phyloP scores from a whole-genome alignment of 1,140 invertebrate genomes.

The Calosoma granatense region DNA sequence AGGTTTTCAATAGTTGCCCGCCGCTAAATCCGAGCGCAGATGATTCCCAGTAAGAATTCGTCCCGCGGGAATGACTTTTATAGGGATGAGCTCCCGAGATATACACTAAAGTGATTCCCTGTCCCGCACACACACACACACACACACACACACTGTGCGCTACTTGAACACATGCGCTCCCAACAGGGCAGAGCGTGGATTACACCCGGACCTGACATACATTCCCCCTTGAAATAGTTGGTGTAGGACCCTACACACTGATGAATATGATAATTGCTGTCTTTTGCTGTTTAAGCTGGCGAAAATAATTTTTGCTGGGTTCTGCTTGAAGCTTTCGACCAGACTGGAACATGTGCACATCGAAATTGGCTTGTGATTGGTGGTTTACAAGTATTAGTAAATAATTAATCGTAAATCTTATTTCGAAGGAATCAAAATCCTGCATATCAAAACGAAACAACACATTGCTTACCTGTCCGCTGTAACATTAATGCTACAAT shows the following conservation, averaged over 20 bases:
- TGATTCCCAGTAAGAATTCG: neutral
- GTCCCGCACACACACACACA: too few species aligned
- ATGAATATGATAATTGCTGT: neutral
- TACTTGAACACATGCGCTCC: neutral
- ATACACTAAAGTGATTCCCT: slow-evolving; percentile 6
- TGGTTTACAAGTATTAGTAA: too few species aligned
- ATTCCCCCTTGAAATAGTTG: too few species aligned
- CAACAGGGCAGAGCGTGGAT: neutral
- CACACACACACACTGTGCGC: too few species aligned
- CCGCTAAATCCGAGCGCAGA: neutral
- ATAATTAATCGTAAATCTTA: too few species aligned
- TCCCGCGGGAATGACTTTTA: slow-evolving; percentile 5
- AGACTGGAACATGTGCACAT: too few species aligned
- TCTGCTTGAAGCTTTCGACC: too few species aligned
- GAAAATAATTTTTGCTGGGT: neutral
- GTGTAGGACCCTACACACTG: neutral
- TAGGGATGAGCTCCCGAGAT: slow-evolving; percentile 4
- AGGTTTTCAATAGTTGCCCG: slow-evolving; percentile 3
- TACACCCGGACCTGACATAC: neutral
- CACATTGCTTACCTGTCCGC: too few species aligned
- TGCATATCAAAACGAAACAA: too few species aligned
- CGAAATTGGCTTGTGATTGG: too few species aligned
- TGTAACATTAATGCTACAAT: too few species aligned
- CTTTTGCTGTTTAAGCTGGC: neutral
- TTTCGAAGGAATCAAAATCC: too few species aligned